A percentile compares a stretch with the other conserved stretches of the same genome.
Conservation (phyloP, 1,140 invertebrate species). For the Heliothis subflexa region DNA sequence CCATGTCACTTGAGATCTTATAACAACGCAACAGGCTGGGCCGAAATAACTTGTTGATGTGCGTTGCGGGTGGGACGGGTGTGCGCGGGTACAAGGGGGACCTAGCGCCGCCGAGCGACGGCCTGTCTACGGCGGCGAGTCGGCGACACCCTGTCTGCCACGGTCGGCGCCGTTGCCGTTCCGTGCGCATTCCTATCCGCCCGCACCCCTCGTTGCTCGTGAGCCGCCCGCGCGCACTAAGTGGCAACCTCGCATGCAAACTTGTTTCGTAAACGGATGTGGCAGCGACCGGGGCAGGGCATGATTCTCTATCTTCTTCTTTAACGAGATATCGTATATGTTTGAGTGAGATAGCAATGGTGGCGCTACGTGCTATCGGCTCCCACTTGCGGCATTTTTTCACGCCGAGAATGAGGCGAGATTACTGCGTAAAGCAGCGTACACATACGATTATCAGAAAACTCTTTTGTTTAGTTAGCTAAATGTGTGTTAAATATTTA, state of each 20-base stretch:
- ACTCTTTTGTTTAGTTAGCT: slow-evolving; percentile 4
- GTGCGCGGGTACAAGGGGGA: slow-evolving; percentile 66
- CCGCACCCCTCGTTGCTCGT: slow-evolving; percentile 79
- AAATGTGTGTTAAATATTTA: background rate
- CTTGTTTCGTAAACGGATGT: slow-evolving; percentile 90
- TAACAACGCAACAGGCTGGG: slow-evolving; percentile 60
- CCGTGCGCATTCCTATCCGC: slow-evolving; percentile 86
- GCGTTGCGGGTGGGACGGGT: slow-evolving; percentile 71
- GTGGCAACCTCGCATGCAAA: slow-evolving; percentile 87
- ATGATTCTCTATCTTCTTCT: slow-evolving; percentile 63
- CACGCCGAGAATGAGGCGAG: slow-evolving; percentile 86
- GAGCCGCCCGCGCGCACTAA: slow-evolving; percentile 73
- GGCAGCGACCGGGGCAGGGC: slow-evolving; percentile 82
- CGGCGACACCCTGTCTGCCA: slow-evolving; percentile 96
- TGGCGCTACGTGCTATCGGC: slow-evolving; percentile 85
- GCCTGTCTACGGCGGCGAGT: slow-evolving; percentile 92
- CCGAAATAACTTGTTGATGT: slow-evolving; percentile 86
- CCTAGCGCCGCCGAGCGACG: slow-evolving; percentile 88
- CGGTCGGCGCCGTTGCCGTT: slow-evolving; percentile 91
- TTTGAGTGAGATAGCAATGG: slow-evolving; percentile 71
- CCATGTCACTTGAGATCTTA: slow-evolving; percentile 70
- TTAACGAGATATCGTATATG: slow-evolving; percentile 47
- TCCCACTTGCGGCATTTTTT: slow-evolving; percentile 86
- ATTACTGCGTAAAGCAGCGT: slow-evolving; percentile 78
- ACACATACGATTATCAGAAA: slow-evolving; percentile 55